Conservation (phyloP, 2,113 vertebrate genomes). For the Prolemur simus region DNA sequence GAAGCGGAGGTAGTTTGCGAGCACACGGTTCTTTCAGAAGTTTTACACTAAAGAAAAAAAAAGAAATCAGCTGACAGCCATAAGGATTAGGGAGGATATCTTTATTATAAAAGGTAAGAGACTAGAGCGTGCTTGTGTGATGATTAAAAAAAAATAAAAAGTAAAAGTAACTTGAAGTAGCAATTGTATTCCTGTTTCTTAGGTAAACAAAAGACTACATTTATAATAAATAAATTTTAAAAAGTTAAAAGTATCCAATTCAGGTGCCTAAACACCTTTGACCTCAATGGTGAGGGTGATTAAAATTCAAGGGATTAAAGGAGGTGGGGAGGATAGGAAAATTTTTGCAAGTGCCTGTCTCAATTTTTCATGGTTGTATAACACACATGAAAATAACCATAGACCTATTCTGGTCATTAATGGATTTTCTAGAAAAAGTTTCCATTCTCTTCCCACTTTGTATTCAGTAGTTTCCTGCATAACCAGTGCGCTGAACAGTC, state of each 20-base stretch:
- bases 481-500: not conserved
- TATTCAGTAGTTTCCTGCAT: not conserved
- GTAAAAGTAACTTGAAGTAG: not conserved
- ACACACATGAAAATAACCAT: not conserved
- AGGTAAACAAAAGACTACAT: not conserved
- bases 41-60: not conserved
- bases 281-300: not conserved
- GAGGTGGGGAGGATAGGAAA: not conserved
- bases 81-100: not conserved
- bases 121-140: not conserved
- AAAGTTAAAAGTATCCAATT: not conserved
- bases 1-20: not conserved
- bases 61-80: not conserved
- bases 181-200: not conserved
- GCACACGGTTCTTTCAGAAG: not conserved
- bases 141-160: not conserved
- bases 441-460: not conserved
- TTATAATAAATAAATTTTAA: not conserved
- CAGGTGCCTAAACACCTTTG: not conserved
- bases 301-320: not conserved
- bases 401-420: not conserved
- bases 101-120: not conserved
- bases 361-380: not conserved
- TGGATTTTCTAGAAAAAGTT: not conserved
- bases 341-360: not conserved